Conservation (phyloP, 2,113 vertebrate genomes). For the Erpornis zantholeuca region DNA sequence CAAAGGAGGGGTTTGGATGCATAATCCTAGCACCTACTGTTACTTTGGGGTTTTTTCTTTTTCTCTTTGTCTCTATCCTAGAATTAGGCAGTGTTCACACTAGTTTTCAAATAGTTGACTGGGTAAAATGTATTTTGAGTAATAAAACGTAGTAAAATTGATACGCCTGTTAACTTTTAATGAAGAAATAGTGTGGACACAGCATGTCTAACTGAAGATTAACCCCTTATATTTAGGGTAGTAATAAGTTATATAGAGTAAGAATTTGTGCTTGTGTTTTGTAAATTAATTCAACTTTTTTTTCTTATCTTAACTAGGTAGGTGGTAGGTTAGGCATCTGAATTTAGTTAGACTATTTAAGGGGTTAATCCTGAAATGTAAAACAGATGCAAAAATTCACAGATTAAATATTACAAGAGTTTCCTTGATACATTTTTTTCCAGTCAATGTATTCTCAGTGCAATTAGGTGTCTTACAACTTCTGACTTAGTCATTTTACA, state of each 20-base stretch:
- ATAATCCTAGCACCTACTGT: slow-evolving; percentile 70
- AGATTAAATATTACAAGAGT: slow-evolving; percentile 50
- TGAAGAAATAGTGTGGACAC: slow-evolving; percentile 78
- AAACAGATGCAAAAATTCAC: slow-evolving; percentile 80
- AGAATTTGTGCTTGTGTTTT: slow-evolving; percentile 49
- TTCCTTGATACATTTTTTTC: slow-evolving; percentile 28
- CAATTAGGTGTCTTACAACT: slow-evolving; percentile 59
- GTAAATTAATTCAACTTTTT: slow-evolving; percentile 38
- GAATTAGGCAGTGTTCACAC: slow-evolving; percentile 79
- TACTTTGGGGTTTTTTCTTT: slow-evolving; percentile 52
- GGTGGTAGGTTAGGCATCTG: slow-evolving; percentile 25
- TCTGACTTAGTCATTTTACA: slow-evolving; percentile 39
- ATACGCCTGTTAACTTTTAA: slow-evolving; percentile 70
- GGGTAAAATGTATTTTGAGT: slow-evolving; percentile 59
- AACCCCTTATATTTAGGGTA: slow-evolving; percentile 76
- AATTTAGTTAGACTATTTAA: slow-evolving; percentile 70
- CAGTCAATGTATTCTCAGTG: slow-evolving; percentile 31
- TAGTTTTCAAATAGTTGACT: slow-evolving; percentile 76
- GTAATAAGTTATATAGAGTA: slow-evolving; percentile 5
- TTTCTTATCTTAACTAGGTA: slow-evolving; percentile 40
- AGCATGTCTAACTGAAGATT: slow-evolving; percentile 76
- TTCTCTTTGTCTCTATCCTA: slow-evolving; percentile 46
- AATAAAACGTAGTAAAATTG: slow-evolving; percentile 63
- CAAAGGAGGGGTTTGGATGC: slow-evolving; percentile 70
- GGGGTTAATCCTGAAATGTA: slow-evolving; percentile 78